Evolutionary conservation across 2,797 vertebrate species (phyloP), one percentile per base, ranked within the genome.

Genomic region (Sebastes baramenuke): DNA sequence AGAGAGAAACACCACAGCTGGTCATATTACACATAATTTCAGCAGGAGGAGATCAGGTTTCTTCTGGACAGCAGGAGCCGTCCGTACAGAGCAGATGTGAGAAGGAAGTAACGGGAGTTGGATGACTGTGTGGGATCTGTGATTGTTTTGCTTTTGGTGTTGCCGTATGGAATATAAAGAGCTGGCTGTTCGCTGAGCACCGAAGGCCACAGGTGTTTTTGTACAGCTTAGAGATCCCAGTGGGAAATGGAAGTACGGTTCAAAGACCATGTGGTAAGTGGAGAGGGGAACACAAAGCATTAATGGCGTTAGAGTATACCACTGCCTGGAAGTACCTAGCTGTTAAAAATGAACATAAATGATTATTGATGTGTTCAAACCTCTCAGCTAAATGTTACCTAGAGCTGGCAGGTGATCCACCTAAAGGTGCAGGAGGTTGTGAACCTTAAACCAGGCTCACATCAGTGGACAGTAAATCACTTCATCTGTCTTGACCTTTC

Each of bases 221-320:
- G 72, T 85, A 88, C 71, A 70, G 67, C 60, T 54, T 29, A 60
- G 81, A 76, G 60, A 62, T 58, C 90, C 68, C 84, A 71, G 80
- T 30, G 85, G 92, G 85, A 91, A 85, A 97, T 97, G 95, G 95
- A 95, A 92, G 96, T 96, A 22, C 94, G 95, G 90, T 97, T 96
- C 87, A 95, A 88, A 91, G 95, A 95, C 68, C 90, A 94, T 13
- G 83, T 59, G 95, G 95, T 96, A 88, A 96, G 96, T 94, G 81
- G 60, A 77, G 72, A 22, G 52, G 62, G 80, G 29, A 58, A 65
- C 27, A 70, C 42, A 66, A 46, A 72, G 32, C 68, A 8, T 27
- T 71, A 30, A 65, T 20, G 20, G 46, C 25, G 10, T 36, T 4
- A 8, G 4, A n/a, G 16, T 38, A 5, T 20, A 9, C 7, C 2